A percentile compares a stretch with the other conserved stretches of the same genome.
Evolutionary conservation across 2,888 invertebrate genomes (phyloP).

Genomic region (Epiperipatus broadwayi): DNA sequence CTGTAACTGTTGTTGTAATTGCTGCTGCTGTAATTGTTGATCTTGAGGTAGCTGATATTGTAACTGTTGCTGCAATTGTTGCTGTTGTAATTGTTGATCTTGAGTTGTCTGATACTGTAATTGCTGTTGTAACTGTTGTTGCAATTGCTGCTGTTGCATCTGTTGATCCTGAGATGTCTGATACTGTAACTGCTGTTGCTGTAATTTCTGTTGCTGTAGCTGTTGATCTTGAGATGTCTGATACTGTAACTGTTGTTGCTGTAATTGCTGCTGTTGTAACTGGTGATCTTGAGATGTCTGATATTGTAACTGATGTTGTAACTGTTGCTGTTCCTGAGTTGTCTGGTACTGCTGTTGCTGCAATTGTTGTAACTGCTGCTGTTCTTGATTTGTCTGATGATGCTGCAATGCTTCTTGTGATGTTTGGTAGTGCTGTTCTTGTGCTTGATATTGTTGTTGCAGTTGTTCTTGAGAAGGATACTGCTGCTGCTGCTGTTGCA

Average conservation of each 20-base stretch:
- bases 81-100: constrained; percentile 18
- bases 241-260: constrained; percentile 18
- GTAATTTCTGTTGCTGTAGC: constrained; percentile 13
- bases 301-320: constrained; percentile 28
- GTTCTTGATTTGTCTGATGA: constrained; percentile 36
- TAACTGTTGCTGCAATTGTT: constrained; percentile 29
- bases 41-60: constrained; percentile 22
- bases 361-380: constrained; percentile 36
- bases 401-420: too few species aligned
- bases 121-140: constrained; percentile 8
- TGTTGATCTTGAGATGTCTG: constrained; percentile 19
- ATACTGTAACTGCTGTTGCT: constrained; percentile 13
- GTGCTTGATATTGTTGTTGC: constrained; percentile 35
- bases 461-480: constrained; percentile 36
- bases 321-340: constrained; percentile 36
- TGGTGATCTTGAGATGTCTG: constrained; percentile 26
- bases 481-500: constrained; percentile 34
- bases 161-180: constrained; percentile 11
- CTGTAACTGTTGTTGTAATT: constrained; percentile 9
- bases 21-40: constrained; percentile 15
- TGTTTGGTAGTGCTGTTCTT: constrained; percentile 37
- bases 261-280: constrained; percentile 26
- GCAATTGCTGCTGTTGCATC: constrained; percentile 11
- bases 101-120: constrained; percentile 16
- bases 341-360: constrained; percentile 33